These are phyloP conservation scores for Cynodonichthys magdalenae DNA, from an alignment of 2,797 vertebrate genomes.

Conservation along the genomic window DNA sequence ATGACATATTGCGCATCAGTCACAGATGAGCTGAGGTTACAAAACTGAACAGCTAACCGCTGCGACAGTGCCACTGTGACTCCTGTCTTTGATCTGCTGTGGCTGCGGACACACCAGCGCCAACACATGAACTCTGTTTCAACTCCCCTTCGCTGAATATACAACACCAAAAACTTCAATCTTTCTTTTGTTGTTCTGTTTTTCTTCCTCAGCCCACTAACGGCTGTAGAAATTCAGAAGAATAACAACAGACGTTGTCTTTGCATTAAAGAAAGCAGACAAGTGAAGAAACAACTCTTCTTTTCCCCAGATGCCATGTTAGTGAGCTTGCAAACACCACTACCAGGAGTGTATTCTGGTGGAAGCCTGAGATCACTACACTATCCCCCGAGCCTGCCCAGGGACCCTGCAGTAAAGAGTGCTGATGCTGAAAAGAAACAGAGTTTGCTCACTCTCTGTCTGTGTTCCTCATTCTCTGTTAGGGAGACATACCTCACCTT, in stretches of 20 bases:
- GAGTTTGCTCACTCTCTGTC: slow-evolving; percentile 60
- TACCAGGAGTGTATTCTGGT: slow-evolving; percentile 80
- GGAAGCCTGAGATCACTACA: slow-evolving; percentile 81
- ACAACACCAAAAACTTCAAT: slow-evolving; percentile 56
- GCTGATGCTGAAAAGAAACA: slow-evolving; percentile 69
- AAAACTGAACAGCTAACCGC: slow-evolving; percentile 31
- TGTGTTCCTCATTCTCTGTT: slow-evolving; percentile 57
- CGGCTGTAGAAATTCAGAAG: slow-evolving; percentile 73
- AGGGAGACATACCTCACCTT: slow-evolving; percentile 76
- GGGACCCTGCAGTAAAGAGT: slow-evolving; percentile 69
- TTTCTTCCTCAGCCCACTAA: slow-evolving; percentile 58
- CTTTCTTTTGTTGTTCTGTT: slow-evolving; percentile 60
- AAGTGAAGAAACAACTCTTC: slow-evolving; percentile 66
- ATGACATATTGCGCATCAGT: slow-evolving; percentile 29
- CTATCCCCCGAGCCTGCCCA: slow-evolving; percentile 74
- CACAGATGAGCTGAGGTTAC: slow-evolving; percentile 32
- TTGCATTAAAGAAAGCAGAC: slow-evolving; percentile 75
- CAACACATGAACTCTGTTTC: slow-evolving; percentile 69
- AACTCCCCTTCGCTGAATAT: slow-evolving; percentile 58
- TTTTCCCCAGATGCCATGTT: slow-evolving; percentile 78
- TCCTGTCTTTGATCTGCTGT: slow-evolving; percentile 58
- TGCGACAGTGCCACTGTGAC: slow-evolving; percentile 43
- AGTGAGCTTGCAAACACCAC: slow-evolving; percentile 79
- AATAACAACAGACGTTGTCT: slow-evolving; percentile 72
- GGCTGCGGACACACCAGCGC: slow-evolving; percentile 49